Percentiles rank a stretch among this genome's conserved stretches.
These are phyloP conservation scores for Mustela erminea DNA, from an alignment of 2,797 vertebrate species.

Conservation along the genomic window DNA sequence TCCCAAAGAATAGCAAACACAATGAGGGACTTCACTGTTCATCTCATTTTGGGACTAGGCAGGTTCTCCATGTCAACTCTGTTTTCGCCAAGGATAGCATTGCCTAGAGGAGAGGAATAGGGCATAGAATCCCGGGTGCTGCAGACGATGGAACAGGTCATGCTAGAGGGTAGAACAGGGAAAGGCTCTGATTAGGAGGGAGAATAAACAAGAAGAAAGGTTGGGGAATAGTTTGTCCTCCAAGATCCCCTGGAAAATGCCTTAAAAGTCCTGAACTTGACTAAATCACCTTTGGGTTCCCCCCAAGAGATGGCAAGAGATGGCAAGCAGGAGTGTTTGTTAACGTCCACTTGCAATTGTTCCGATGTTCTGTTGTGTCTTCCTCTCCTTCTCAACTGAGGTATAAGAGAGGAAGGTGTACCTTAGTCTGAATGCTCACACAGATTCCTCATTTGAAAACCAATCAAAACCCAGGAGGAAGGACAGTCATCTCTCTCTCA, in stretches of 20 bases:
- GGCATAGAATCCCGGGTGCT: background rate
- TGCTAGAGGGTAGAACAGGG: accelerated
- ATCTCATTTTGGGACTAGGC: background rate
- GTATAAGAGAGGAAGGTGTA: background rate
- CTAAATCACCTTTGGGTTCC: background rate
- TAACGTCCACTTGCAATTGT: background rate
- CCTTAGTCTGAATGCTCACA: too few relatives aligned
- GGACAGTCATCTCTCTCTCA: background rate
- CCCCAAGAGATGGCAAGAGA: background rate
- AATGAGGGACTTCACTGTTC: background rate
- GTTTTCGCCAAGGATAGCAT: background rate
- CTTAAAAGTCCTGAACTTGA: background rate
- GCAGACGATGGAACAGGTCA: background rate
- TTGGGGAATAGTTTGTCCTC: accelerated
- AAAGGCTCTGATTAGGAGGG: background rate
- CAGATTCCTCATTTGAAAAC: background rate
- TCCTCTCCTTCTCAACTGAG: background rate
- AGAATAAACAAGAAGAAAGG: background rate
- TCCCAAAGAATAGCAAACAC: background rate
- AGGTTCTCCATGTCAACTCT: background rate
- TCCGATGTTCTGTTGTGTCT: background rate
- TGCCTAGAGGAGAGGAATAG: background rate
- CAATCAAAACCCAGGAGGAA: background rate
- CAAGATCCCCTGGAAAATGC: background rate
- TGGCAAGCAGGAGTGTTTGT: background rate